These are phyloP conservation scores for Helicoverpa armigera DNA, from an alignment of 1,140 invertebrate species.

Conservation along the genomic window DNA sequence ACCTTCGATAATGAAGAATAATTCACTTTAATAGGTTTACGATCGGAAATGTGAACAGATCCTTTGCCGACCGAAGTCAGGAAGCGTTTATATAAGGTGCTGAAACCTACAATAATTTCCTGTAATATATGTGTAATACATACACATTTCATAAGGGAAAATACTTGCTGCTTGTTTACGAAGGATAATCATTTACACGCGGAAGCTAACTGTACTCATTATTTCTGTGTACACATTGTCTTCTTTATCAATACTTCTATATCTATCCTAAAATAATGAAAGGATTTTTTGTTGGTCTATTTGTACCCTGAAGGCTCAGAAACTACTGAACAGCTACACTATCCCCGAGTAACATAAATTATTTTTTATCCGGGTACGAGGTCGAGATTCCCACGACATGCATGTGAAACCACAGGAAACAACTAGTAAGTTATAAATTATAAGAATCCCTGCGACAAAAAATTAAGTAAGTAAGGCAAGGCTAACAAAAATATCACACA, in stretches of 20 bases:
- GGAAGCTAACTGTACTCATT: not conserved
- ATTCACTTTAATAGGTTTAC: constrained; percentile 16
- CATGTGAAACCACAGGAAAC: too few species aligned
- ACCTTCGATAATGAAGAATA: constrained; percentile 3
- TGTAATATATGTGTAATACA: constrained; percentile 33
- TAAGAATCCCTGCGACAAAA: too few species aligned
- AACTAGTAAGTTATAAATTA: too few species aligned
- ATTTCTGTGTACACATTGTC: not conserved
- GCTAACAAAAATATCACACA: too few species aligned
- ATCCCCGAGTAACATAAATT: too few species aligned
- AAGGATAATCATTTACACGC: not conserved
- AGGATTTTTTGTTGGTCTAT: too few species aligned
- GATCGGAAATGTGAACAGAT: constrained; percentile 30
- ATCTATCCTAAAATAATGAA: too few species aligned
- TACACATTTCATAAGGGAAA: constrained; percentile 5
- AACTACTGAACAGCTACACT: too few species aligned
- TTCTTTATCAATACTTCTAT: not conserved
- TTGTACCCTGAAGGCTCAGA: too few species aligned
- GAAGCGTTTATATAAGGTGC: constrained; percentile 42
- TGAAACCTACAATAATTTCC: constrained; percentile 36
- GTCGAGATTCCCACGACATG: too few species aligned
- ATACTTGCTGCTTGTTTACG: constrained; percentile 2
- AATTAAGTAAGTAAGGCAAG: too few species aligned
- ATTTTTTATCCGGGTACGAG: too few species aligned
- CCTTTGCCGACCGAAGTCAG: not conserved